A percentile compares a stretch with the other conserved stretches of the same genome.
Evolutionary conservation across 2,113 vertebrate genomes (phyloP).

Genomic region (Cyanoliseus patagonus): DNA sequence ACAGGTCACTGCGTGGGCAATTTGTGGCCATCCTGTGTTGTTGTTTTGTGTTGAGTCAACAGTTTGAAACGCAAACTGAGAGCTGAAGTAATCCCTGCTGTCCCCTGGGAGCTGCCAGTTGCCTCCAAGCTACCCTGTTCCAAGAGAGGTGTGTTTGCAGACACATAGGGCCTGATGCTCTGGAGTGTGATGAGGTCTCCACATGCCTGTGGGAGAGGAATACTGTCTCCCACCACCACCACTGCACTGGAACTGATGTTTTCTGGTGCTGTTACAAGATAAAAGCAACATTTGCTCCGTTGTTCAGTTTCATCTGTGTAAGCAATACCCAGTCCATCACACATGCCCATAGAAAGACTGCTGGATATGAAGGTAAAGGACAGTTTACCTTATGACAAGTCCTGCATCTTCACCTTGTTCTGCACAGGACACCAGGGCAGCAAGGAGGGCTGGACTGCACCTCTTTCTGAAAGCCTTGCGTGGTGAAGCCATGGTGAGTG

Average conservation of each 20-base stretch:
- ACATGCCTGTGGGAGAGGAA: not conserved
- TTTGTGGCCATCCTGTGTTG: not conserved
- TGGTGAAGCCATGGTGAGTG: not conserved
- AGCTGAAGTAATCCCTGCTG: not conserved
- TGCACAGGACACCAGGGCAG: not conserved
- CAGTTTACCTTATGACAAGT: not conserved
- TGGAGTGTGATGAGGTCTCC: not conserved
- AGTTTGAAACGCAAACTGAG: not conserved
- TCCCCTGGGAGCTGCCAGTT: not conserved
- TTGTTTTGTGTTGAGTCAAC: not conserved
- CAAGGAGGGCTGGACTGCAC: not conserved
- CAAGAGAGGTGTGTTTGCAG: not conserved
- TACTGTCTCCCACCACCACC: not conserved
- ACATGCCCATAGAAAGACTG: accelerated
- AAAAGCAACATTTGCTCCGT: not conserved
- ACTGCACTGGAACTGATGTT: not conserved
- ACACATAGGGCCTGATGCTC: accelerated
- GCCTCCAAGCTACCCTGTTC: not conserved
- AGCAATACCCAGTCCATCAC: not conserved
- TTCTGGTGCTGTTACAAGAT: not conserved
- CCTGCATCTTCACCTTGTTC: not conserved
- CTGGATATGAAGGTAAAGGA: not conserved
- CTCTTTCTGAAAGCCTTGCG: not conserved
- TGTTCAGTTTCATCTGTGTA: not conserved
- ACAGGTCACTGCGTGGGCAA: not conserved